Base-by-base conservation (phyloP, 2,797 vertebrate species). In the Mormyrus hasselquistii region DNA sequence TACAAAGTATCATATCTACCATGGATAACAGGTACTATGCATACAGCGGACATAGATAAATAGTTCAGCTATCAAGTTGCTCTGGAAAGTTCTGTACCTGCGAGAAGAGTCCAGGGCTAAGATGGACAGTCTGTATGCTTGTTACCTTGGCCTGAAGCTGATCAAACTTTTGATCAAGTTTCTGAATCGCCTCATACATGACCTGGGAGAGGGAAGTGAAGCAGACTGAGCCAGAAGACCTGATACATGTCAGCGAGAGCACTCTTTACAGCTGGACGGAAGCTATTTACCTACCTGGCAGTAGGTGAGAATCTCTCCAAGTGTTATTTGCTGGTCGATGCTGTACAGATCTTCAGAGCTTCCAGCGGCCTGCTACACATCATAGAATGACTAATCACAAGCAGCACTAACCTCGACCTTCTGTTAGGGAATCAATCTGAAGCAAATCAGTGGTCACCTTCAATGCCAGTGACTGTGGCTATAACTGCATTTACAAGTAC, bases 101-200 rank as follows among this genome's bases (percentile, higher is more conserved):
- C 2, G 49, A 79, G n/a, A 90, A 90, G n/a, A 90, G 89, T 34
- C 47, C 53, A 25, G 69, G 79, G 53, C 62, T 88, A 14, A 90
- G 52, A 34, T 92, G 91, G 82, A 91, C 90, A 44, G 89, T 65
- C 76, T 92, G 90, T 25, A 92, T 88, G 84, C 88, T 89, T 12
- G 89, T 90, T 52, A 93, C 91, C 65, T 91, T 91, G 2, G 92
- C 90, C 53, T 93, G 90, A 8, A 93, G 91, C 88, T 90, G 34
- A 47, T 93, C 93, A 62, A 93, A 92, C 88, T 92, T 93, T 79
- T 92, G 91, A 84, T 93, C 93, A 19, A 93, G 91, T 88, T 93
- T 93, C 89, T 91, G 90, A 88, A 93, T 92, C 84, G 93, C 92
- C 41, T 91, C 93, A 19, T 92, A 93, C 89, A 92, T 93, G 25